Base-by-base conservation (phyloP, 2,888 invertebrate species). In the Parapristionchus giblindavisi region DNA sequence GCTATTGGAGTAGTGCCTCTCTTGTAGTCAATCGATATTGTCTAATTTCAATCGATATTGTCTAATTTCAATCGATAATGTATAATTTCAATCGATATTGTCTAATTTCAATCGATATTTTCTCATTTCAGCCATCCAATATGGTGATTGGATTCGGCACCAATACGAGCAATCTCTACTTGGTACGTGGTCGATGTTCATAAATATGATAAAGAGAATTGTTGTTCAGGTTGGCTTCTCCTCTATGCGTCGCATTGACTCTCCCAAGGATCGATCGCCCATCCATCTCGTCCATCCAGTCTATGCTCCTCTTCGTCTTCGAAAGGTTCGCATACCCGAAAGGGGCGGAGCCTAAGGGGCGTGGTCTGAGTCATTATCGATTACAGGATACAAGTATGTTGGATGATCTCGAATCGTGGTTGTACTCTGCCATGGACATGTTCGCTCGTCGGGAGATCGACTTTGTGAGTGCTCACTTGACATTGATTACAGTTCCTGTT, bases 371-470 rank as follows among this genome's bases (percentile, higher is more conserved):
- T n/a, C n/a, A n/a, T n/a, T 21, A 40, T 4, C 27, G 27, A 40
- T 14, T 63, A 14, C 6, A 63, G 40, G 63, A 38, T 27, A 38
- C n/a, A 29, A 51, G 48, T 14, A 66, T 66, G 66, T 21, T 66
- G 48, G 66, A 66, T 38, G 66, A 66, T 51, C 66, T 66, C 21
- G 48, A 66, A 43, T 27, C 32, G 34, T 66, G 66, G 66, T 29
- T 66, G 51, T 66, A 51, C 48, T 27, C 66, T 29, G 34, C 51
- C 17, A 48, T 51, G 36, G 66, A 66, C 29, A 5, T 66, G 2
- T 14, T 66, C n/a, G 66, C 51, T n/a, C 29, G 66, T n/a, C 29
- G 51, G 24, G 48, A 51, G 34, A n/a, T 48, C 21, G 48, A 43
- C 8, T 66, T 48, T 48, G 66, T 66, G 51, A 63, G 63, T 4